Evolutionary conservation across 92 coral and sea anemone genomes (phyloP), one percentile per base, ranked within the genome.

Genomic region (Pocillopora grandis): DNA sequence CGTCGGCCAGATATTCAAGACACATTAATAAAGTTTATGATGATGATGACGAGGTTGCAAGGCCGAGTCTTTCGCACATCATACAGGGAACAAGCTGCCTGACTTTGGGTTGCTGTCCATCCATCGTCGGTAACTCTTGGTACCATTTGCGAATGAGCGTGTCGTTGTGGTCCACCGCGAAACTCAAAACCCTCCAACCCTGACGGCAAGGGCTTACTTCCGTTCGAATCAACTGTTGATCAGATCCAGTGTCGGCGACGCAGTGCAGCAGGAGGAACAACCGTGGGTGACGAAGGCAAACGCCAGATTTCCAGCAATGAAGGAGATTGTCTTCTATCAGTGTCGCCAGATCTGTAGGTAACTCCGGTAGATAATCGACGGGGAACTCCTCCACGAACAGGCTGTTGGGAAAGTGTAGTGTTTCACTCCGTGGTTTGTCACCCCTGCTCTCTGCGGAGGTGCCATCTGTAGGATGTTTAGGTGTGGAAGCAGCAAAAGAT

Each of bases 301-400:
- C 92, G 1, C 99, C 99, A 35, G 97, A 95, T n/a, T 91, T 92
- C 99, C 99, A 96, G 73, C 99, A 96, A 15, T 84, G 94, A 37
- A 96, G 92, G 36, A 83, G 90, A 1, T 89, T 75, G 3, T 81
- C 66, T 67, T 96, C 97, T 36, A 96, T 84, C 35, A 96, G 84
- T 59, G 85, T 87, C 42, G 92, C 85, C 12, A 91, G 79, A 57
- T 96, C 99, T 7, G 90, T 81, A 18, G 94, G 90, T 9, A 89
- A 89, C 64, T 92, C 80, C 9, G 91, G 85, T 56, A 91, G 90
- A 15, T 77, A 67, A 66, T 90, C 87, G 61, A 87, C 56, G 3
- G 90, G 85, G 71, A 85, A 87, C 15, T 89, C 94, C 8, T 87
- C 84, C 17, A 76, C 89, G 62, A 94, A 92, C 10, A 88, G 93